Base-by-base conservation (phyloP, 2,113 vertebrate species). In the Cnemophilus loriae region DNA sequence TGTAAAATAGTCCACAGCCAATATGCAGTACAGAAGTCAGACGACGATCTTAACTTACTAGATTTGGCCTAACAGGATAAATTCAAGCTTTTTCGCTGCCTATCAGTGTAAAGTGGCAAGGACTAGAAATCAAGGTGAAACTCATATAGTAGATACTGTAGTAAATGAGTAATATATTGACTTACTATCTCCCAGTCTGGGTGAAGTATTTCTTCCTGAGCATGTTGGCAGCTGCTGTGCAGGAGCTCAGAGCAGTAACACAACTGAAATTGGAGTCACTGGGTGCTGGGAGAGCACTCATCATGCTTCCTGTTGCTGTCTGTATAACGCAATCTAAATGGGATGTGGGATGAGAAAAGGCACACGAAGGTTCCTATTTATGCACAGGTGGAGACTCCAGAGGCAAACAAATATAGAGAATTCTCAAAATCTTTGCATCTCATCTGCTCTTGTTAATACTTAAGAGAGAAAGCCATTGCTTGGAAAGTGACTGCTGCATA, bases 141-240 rank as follows among this genome's bases (percentile, higher is more conserved):
- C 9, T 42, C 53, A 15, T 16, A 21, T 13, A 85, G 19, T 4
- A 42, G 37, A 76, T 50, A 76, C 18, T 16, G 18, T 61, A 95
- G 30, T 56, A 93, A 94, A 70, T 11, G 8, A 84, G 16, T 22
- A 56, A 65, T 39, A 49, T 32, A 65, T 81, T 84, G 74, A 94
- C 96, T 50, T 97, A 98, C 98, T 98, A 98, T 89, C 98, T 97
- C 37, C 98, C 98, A 11, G 97, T 98, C 87, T 98, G 97, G 67
- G 98, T 98, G 97, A 99, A 99, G n/a, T 96, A 85, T 9, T 97
- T 96, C 84, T 96, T 98, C 55, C 95, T 94, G 90, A 93, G 89
- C 20, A 80, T 39, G 8, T 84, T 88, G 53, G 95, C 94, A 79
- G 94, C 49, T 44, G 89, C 96, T 1, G 96, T 96, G 74, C 97